phyloP scores from a whole-genome alignment of 2,113 vertebrate genomes.

The Corvus cornix region DNA sequence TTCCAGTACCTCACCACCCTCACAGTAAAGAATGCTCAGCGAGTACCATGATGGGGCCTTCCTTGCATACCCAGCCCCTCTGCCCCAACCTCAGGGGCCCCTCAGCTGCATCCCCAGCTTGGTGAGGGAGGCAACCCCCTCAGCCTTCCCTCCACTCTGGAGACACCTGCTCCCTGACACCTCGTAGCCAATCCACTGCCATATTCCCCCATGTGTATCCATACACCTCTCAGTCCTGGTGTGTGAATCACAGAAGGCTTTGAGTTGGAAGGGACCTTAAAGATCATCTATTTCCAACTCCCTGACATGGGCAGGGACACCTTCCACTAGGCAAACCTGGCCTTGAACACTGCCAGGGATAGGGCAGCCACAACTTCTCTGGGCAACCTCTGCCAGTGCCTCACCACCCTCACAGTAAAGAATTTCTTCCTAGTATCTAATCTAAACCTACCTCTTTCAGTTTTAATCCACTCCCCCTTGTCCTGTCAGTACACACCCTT shows the following conservation, averaged over 20 bases:
- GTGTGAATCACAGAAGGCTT: not conserved
- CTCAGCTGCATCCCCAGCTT: not conserved
- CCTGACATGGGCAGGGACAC: not conserved
- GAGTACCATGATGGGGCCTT: no score
- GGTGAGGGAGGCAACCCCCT: not conserved
- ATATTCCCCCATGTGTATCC: fast-evolving
- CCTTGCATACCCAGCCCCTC: fast-evolving
- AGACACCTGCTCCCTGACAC: not conserved
- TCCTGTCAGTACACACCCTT: not conserved
- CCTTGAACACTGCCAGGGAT: not conserved
- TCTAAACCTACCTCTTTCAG: not conserved
- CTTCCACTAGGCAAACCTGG: not conserved
- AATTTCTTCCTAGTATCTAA: not conserved
- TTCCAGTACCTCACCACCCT: fast-evolving
- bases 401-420: not conserved
- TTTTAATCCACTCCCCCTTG: not conserved
- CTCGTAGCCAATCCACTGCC: no score
- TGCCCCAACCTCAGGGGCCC: fast-evolving
- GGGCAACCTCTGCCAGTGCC: not conserved
- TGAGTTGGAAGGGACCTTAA: not conserved
- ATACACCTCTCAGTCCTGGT: not conserved
- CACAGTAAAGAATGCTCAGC: not conserved
- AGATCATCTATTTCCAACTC: not conserved
- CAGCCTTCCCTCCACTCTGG: not conserved
- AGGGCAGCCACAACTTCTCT: not conserved